Evolutionary conservation across 2,888 invertebrate genomes (phyloP).

Genomic region (Aporophyla lueneburgensis): DNA sequence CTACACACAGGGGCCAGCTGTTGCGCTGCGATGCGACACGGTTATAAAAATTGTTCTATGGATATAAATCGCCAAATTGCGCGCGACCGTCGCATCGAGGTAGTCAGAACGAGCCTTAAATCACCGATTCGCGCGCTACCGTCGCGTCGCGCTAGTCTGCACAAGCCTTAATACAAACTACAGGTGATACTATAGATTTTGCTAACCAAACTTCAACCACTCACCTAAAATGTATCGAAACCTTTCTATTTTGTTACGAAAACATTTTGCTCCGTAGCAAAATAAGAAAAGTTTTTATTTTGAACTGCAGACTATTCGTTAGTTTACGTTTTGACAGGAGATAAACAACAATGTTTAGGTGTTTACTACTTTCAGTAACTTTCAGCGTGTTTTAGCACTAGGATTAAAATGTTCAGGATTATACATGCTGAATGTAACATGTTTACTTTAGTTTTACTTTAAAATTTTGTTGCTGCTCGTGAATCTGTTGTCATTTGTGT

Average conservation of each 20-base stretch:
- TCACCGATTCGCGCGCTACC: too few species aligned
- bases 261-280: slow-evolving; percentile 17
- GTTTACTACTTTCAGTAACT: slow-evolving; percentile 5
- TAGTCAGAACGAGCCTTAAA: too few species aligned
- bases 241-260: slow-evolving; percentile 10
- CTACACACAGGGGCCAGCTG: too few species aligned
- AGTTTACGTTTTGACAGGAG: slow-evolving; percentile 20
- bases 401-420: slow-evolving; percentile 20
- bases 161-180: too few species aligned
- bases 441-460: not conserved
- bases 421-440: not conserved
- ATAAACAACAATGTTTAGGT: slow-evolving; percentile 47
- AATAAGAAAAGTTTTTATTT: slow-evolving; percentile 34
- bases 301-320: slow-evolving; percentile 5
- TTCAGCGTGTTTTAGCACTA: slow-evolving; percentile 15
- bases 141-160: too few species aligned
- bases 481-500: not conserved
- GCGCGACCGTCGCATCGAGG: too few species aligned
- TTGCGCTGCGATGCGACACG: too few species aligned
- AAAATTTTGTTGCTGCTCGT: not conserved
- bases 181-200: too few species aligned
- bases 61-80: too few species aligned
- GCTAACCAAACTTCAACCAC: not conserved
- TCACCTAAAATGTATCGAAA: not conserved
- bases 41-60: too few species aligned